These are phyloP conservation scores for Hoplostethus atlanticus DNA, from an alignment of 2,797 vertebrate genomes.

Conservation along the genomic window DNA sequence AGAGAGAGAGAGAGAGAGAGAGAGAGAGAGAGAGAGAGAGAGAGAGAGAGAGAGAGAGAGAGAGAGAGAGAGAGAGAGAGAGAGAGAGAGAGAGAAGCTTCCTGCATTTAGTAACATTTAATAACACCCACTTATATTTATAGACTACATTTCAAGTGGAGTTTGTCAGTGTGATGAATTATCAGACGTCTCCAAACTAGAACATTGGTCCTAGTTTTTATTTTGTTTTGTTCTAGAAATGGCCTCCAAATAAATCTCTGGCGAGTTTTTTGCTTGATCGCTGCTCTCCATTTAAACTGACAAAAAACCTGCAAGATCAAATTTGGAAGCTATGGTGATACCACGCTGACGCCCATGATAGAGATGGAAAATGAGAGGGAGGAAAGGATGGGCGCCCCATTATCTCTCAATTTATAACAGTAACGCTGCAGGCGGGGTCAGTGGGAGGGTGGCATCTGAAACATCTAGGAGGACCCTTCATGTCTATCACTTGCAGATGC, in stretches of 20 bases:
- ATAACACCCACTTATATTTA: constrained; percentile 15
- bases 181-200: background rate
- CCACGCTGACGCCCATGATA: constrained; percentile 60
- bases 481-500: constrained; percentile 77
- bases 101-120: constrained; percentile 16
- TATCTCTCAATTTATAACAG: constrained; percentile 64
- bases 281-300: constrained; percentile 38
- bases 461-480: constrained; percentile 79
- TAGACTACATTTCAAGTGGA: too few relatives aligned
- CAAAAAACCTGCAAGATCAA: constrained; percentile 35
- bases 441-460: constrained; percentile 74
- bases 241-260: constrained; percentile 7
- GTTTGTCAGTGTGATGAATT: too few relatives aligned
- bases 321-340: constrained; percentile 53
- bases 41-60: too few relatives aligned
- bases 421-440: constrained; percentile 54
- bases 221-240: constrained; percentile 33
- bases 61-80: too few relatives aligned
- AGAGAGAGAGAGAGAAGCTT: constrained; percentile 5
- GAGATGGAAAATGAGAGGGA: constrained; percentile 14
- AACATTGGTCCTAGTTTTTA: constrained; percentile 31
- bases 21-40: too few relatives aligned
- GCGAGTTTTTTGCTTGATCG: constrained; percentile 39
- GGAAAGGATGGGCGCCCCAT: constrained; percentile 34
- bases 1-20: too few relatives aligned